A percentile compares a stretch with the other conserved stretches of the same genome.
phyloP scores from a whole-genome alignment of 2,113 vertebrate genomes.

The Rhadina sibilatrix region DNA sequence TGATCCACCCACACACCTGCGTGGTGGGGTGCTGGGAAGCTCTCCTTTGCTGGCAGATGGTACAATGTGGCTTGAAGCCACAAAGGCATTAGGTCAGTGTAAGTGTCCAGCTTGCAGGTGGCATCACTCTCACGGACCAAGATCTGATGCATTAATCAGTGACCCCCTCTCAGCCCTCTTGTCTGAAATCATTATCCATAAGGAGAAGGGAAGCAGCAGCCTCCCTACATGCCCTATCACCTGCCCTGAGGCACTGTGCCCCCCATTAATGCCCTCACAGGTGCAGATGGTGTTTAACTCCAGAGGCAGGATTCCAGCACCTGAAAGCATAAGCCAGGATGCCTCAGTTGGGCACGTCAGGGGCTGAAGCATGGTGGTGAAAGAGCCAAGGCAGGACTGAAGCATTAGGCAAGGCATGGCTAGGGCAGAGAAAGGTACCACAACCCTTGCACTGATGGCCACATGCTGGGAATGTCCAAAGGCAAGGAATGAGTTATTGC shows the following conservation, averaged over 20 bases:
- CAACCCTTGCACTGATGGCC: neutral
- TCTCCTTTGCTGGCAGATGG: slow-evolving; percentile 8
- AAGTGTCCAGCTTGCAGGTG: slow-evolving; percentile 1
- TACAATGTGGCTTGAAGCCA: slow-evolving; percentile 4
- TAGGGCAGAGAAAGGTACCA: neutral
- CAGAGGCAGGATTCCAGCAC: neutral
- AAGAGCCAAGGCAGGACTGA: neutral
- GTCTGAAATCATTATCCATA: neutral
- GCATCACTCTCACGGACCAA: neutral
- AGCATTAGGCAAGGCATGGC: neutral
- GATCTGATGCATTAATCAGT: neutral
- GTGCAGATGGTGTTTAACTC: neutral
- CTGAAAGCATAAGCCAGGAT: neutral
- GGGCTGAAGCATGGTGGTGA: accelerated
- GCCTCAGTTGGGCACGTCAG: neutral
- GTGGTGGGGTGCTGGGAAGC: neutral
- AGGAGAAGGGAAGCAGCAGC: neutral
- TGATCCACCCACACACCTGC: neutral
- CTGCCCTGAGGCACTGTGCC: too few species aligned
- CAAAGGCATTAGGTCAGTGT: neutral
- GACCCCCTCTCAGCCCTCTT: neutral
- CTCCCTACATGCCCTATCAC: accelerated
- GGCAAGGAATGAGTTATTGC: neutral
- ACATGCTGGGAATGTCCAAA: neutral
- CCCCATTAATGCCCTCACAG: accelerated